Base-by-base conservation (phyloP, 2,888 invertebrate genomes). In the Pammene fasciana region DNA sequence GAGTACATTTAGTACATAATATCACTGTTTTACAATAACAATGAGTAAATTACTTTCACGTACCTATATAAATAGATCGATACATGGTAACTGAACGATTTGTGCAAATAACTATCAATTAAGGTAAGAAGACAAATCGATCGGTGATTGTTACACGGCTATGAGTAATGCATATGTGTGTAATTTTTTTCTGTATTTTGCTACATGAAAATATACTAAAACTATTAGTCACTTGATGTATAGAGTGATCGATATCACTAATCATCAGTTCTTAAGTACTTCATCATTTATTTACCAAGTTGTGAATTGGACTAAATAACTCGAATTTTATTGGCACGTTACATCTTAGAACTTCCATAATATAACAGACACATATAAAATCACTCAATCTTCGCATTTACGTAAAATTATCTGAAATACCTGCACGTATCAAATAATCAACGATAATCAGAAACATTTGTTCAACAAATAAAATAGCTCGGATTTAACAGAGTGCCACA, bases 31-130 rank as follows among this genome's bases (percentile, higher is more conserved):
- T 79, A 81, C 73, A 78, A 80, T 80, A 82, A 85, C 80, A 61
- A 61, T 71, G 52, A 56, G 67, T 54, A 66, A 68, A 73, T 75
- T 75, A 80, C 78, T 78, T 82, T 83, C 79, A 83, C 71, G 78
- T 13, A 14, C 41, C 34, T 38, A 26, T 38, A 77, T 76, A 71
- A 74, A 78, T 75, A 78, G 72, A 78, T 81, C 76, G 76, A 78
- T 79, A 82, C 83, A 84, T 89, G 90, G 90, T 90, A 90, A 90
- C 90, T 88, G 80, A 81, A 77, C 75, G 68, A 74, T 80, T 86
- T 82, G 84, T 84, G 84, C 84, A 80, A 73, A n/a, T 75, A 74
- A 73, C 67, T 66, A 76, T 73, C 50, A 48, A 71, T 43, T 41
- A 70, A 50, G 55, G 67, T 68, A 71, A 64, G 68, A 71, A 45